A percentile compares a stretch with the other conserved stretches of the same genome.
phyloP scores from a whole-genome alignment of 2,113 vertebrate species.

The Holacanthus passer region DNA sequence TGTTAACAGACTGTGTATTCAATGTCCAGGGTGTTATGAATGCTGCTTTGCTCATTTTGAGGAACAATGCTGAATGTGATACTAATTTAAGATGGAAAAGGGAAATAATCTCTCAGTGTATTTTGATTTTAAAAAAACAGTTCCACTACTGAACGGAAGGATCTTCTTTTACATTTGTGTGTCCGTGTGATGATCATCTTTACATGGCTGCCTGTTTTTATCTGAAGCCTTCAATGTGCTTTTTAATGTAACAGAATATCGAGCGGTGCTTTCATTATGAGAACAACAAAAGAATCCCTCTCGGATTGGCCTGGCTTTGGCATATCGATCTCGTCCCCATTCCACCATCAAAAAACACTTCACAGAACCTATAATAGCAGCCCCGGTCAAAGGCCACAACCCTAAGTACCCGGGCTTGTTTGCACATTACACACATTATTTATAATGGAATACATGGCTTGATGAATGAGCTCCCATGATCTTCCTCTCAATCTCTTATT shows the following conservation, averaged over 20 bases:
- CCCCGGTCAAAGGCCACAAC: constrained; percentile 56
- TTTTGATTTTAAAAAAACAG: neutral
- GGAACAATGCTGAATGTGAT: neutral
- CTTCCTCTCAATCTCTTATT: constrained; percentile 54
- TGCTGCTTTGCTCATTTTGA: constrained; percentile 27
- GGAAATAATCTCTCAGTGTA: neutral
- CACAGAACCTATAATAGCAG: constrained; percentile 44
- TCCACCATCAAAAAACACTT: constrained; percentile 44
- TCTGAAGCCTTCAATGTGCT: neutral
- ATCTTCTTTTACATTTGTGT: neutral
- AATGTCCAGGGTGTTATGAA: constrained; percentile 16
- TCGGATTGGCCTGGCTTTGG: constrained; percentile 19
- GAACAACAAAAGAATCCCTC: constrained; percentile 24
- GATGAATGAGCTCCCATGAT: constrained; percentile 68
- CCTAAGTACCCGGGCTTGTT: constrained; percentile 51
- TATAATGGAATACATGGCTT: constrained; percentile 56
- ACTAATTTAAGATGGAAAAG: neutral
- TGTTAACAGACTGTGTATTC: constrained; percentile 18
- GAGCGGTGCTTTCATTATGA: constrained; percentile 7
- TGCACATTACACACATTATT: constrained; percentile 69
- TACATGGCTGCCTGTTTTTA: neutral
- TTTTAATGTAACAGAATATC: constrained; percentile 1
- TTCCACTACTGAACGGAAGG: neutral
- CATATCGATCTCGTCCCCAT: constrained; percentile 34
- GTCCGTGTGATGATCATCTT: neutral